phyloP scores from a whole-genome alignment of 64 coral and sea anemone species.

The Actinia equina region DNA sequence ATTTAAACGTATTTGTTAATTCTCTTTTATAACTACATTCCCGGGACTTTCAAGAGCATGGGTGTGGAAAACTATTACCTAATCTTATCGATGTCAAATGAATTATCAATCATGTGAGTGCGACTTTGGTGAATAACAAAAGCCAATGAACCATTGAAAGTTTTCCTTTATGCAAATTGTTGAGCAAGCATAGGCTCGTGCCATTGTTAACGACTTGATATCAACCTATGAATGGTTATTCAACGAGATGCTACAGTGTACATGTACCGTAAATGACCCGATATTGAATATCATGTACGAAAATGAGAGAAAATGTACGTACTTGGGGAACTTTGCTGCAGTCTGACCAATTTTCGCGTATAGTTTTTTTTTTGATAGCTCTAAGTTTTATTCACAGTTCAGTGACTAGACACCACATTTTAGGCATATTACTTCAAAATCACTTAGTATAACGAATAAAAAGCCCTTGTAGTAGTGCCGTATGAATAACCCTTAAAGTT shows the following conservation, averaged over 20 bases:
- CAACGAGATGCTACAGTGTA: no score
- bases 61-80: not conserved
- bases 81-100: not conserved
- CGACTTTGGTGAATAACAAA: not conserved
- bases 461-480: not conserved
- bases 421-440: not conserved
- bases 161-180: slow-evolving; percentile 11
- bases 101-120: not conserved
- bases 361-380: not conserved
- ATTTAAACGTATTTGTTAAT: not conserved
- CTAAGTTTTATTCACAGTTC: not conserved
- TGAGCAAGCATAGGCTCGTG: not conserved
- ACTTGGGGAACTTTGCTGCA: not conserved
- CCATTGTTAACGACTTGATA: not conserved
- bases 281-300: not conserved
- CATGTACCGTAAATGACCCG: no score
- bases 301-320: not conserved
- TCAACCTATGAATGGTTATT: not conserved
- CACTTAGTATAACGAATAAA: not conserved
- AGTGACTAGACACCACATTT: not conserved
- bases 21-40: not conserved
- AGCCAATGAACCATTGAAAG: not conserved
- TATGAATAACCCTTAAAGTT: not conserved
- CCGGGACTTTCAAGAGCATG: not conserved
- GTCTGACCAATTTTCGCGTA: not conserved